Evolutionary conservation across 2,888 invertebrate genomes (phyloP), one percentile per base, ranked within the genome.

Genomic region (Tanypteryx hageni): DNA sequence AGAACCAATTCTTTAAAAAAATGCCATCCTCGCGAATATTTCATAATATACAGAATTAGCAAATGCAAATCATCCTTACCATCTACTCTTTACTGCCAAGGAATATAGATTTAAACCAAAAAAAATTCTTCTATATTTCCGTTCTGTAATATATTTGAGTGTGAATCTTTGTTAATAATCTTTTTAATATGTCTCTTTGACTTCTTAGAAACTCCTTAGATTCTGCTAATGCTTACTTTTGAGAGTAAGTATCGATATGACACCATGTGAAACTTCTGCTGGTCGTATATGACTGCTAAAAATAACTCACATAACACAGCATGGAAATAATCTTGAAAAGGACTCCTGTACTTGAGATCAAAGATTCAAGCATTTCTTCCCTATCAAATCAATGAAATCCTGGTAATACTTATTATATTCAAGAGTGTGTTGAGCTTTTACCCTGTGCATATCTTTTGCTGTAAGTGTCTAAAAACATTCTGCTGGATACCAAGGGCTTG

Each of bases 381-480:
- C 10, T 31, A 44, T 89, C 8, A 44, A 89, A 31, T 56, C 31
- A 18, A 64, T 18, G 64, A 61, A 31, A 68, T 68, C n/a, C 64
- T n/a, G 22, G 9, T 8, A 44, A 27, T 64, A 31, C n/a, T 83
- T n/a, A 89, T 89, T 89, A 14, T 18, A 86, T 61, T 89, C 89
- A 68, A 68, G 89, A 89, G 64, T 64, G 68, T 64, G 44, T 89
- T 64, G 44, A 61, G 64, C 89, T 86, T 86, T 86, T 18, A 61
- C 86, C 86, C 22, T 27, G 31, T 86, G 86, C 86, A 61, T 64
- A 86, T 86, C 61, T 31, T 68, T 89, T 31, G 89, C 68, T 89
- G 61, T 56, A n/a, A n/a, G 64, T 64, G 27, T 86, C 27, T 61
- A 86, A 86, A 86, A 16, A 68, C 16, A 22, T n/a, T 11, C n/a